Evolutionary conservation across 2,797 vertebrate species (phyloP).

Genomic region (Halcyon leucocephala): DNA sequence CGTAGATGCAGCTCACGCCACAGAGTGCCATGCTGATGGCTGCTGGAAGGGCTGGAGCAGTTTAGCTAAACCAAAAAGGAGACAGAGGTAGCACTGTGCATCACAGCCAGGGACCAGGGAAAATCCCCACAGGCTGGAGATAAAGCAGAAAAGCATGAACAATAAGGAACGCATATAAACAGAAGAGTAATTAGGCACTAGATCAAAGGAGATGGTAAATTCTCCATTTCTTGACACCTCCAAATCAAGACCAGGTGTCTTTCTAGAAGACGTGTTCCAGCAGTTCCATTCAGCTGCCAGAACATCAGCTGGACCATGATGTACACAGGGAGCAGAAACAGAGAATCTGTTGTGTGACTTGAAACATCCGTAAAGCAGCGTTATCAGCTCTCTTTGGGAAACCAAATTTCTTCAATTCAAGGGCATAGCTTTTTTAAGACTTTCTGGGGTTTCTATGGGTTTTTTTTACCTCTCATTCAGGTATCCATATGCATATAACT

Average conservation of each 20-base stretch:
- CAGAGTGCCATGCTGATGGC: fast-evolving
- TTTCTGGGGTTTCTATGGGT: too few relatives aligned
- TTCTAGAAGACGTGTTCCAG: background rate
- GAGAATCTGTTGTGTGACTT: background rate
- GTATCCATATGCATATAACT: background rate
- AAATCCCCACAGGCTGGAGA: background rate
- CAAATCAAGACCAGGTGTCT: background rate
- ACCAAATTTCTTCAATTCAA: background rate
- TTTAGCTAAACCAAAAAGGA: background rate
- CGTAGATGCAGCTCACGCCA: background rate
- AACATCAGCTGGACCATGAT: background rate
- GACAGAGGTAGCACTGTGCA: background rate
- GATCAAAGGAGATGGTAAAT: background rate
- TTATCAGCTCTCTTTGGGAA: background rate
- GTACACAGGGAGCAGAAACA: background rate
- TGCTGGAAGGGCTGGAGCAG: background rate
- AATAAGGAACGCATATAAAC: background rate
- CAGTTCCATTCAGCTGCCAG: background rate
- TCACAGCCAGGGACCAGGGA: background rate
- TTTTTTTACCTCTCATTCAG: background rate
- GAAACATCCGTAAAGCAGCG: background rate
- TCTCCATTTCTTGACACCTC: background rate
- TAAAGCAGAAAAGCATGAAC: background rate
- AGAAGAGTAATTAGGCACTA: background rate
- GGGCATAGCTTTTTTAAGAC: fast-evolving